These are phyloP conservation scores for Popillia japonica DNA, from an alignment of 1,140 invertebrate genomes.

Conservation along the genomic window DNA sequence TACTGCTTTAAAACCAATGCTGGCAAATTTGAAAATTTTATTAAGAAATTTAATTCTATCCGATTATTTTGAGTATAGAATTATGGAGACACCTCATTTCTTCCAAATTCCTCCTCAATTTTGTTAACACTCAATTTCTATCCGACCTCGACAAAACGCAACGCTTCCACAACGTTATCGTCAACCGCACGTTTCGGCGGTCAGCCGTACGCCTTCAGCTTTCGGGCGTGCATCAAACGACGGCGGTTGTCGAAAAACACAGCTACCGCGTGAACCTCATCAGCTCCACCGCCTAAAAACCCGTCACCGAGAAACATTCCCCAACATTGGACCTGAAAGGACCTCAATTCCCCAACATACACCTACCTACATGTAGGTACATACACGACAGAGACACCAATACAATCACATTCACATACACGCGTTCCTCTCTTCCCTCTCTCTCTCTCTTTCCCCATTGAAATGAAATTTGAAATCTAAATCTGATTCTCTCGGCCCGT, in stretches of 20 bases:
- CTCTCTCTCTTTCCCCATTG: constrained; percentile 54
- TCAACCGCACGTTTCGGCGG: neutral
- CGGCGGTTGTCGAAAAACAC: neutral
- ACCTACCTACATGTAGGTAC: neutral
- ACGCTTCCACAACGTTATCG: neutral
- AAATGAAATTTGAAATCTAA: constrained; percentile 59
- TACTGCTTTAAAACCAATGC: no score
- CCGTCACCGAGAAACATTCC: neutral
- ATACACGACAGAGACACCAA: neutral
- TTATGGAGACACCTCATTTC: neutral
- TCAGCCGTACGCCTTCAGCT: neutral
- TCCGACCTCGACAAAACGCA: neutral
- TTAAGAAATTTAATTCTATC: no score
- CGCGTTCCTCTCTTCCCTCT: neutral
- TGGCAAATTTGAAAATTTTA: no score
- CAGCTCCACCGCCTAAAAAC: neutral
- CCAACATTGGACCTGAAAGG: neutral
- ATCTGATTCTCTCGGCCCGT: constrained; percentile 65
- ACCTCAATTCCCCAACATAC: neutral
- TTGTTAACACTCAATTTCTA: neutral
- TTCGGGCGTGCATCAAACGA: neutral
- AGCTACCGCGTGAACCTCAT: neutral
- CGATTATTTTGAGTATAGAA: no score
- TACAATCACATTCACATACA: constrained; percentile 44
- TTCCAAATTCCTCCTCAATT: neutral